Percentiles rank a stretch among this genome's conserved stretches.
These are phyloP conservation scores for Ctenopoma kingsleyae DNA, from an alignment of 2,797 vertebrate species.

Conservation along the genomic window DNA sequence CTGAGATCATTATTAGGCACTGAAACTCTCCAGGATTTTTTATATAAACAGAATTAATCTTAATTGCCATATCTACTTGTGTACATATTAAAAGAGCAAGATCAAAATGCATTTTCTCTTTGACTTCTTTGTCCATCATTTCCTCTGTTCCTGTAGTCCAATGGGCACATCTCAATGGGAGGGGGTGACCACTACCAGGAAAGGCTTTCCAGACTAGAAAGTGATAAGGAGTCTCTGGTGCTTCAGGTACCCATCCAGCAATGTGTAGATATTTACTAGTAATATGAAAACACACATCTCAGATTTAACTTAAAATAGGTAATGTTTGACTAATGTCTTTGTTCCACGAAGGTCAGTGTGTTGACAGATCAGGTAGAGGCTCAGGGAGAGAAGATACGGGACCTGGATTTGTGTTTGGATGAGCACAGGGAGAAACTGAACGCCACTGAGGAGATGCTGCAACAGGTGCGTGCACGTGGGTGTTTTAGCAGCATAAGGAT, in stretches of 20 bases:
- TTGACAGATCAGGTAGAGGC: constrained; percentile 98
- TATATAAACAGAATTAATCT: not conserved
- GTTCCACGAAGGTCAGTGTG: constrained; percentile 91
- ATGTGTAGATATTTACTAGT: not conserved
- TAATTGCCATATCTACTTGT: not conserved
- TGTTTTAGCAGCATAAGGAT: not conserved
- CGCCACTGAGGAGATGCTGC: constrained; percentile 96
- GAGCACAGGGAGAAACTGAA: constrained; percentile 97
- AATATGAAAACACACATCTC: not conserved
- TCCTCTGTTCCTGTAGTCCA: constrained; percentile 84
- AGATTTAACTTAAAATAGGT: not conserved
- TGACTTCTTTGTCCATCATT: not conserved
- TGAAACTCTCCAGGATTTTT: constrained; percentile 2
- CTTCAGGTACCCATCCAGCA: constrained; percentile 87
- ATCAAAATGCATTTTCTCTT: no score
- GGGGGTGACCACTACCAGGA: constrained; percentile 96
- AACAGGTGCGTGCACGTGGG: constrained; percentile 87
- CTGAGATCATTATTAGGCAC: constrained; percentile 10
- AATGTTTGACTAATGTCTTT: not conserved
- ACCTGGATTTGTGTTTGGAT: constrained; percentile 95
- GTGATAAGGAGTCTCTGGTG: constrained; percentile 97
- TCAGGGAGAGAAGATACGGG: constrained; percentile 98
- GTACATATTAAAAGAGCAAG: not conserved
- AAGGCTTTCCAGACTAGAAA: constrained; percentile 92
- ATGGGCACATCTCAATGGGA: constrained; percentile 91